Evolutionary conservation across 2,797 vertebrate genomes (phyloP).

Genomic region (Leptoclinus maculatus): DNA sequence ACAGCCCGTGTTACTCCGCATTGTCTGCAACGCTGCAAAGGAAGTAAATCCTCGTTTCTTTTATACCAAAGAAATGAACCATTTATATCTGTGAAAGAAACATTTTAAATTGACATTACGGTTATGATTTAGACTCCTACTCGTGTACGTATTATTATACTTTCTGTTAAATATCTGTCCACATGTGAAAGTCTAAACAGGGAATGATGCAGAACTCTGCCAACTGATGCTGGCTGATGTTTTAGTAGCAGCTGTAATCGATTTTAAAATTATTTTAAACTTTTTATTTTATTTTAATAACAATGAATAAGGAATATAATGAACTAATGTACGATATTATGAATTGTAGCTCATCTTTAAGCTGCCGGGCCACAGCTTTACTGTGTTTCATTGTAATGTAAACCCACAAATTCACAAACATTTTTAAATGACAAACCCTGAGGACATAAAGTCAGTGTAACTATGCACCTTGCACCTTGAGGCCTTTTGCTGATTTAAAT

Average conservation of each 20-base stretch:
- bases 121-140: neutral
- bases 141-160: neutral
- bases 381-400: too few species aligned
- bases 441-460: neutral
- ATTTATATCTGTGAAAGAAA: constrained; percentile 5
- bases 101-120: neutral
- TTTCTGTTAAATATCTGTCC: neutral
- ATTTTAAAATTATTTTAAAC: neutral
- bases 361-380: fast-evolving
- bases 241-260: neutral
- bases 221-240: too few species aligned
- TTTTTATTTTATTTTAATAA: neutral
- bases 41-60: constrained; percentile 16
- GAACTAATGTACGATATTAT: neutral
- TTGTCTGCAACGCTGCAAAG: constrained; percentile 16
- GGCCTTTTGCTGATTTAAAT: constrained; percentile 23
- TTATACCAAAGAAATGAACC: neutral
- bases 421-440: neutral
- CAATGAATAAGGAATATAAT: neutral
- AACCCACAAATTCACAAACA: neutral
- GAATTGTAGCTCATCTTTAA: neutral
- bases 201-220: neutral
- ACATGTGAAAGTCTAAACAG: neutral
- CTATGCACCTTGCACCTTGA: neutral
- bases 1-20: neutral